Conservation (phyloP, 2,797 vertebrate genomes). For the Discoglossus pictus region DNA sequence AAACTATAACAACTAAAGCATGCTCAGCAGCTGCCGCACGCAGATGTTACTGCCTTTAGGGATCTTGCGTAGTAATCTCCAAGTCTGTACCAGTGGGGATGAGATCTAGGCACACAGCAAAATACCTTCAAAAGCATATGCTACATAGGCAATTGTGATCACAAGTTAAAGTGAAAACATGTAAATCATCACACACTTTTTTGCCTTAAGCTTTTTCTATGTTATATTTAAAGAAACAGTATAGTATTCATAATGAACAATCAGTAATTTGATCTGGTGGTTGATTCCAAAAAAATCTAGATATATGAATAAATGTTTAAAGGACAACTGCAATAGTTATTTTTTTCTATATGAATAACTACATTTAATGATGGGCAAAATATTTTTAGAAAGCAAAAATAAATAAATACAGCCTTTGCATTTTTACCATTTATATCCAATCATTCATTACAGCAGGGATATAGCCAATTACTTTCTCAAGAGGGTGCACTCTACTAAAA, state of each 20-base stretch:
- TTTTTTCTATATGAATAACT: too few relatives aligned
- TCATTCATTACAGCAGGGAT: too few relatives aligned
- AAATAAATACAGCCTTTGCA: too few relatives aligned
- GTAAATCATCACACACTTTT: constrained; percentile 13
- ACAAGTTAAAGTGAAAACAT: constrained; percentile 38
- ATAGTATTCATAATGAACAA: background rate
- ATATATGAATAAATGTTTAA: too few relatives aligned
- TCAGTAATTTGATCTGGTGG: too few relatives aligned
- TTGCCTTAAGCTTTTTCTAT: background rate
- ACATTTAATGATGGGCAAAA: too few relatives aligned
- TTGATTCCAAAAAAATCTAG: too few relatives aligned
- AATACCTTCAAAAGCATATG: constrained; percentile 49
- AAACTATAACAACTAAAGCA: constrained; percentile 31
- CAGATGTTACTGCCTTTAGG: constrained; percentile 43
- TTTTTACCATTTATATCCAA: too few relatives aligned
- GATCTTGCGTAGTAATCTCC: constrained; percentile 33
- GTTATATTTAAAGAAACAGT: background rate
- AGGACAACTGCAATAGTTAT: too few relatives aligned
- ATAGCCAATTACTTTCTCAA: too few relatives aligned
- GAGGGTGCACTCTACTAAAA: too few relatives aligned
- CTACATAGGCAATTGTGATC: constrained; percentile 35
- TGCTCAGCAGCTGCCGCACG: constrained; percentile 36
- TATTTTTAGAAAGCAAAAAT: too few relatives aligned
- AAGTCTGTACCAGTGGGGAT: constrained; percentile 38
- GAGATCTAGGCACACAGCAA: constrained; percentile 37